These are phyloP conservation scores for Puma concolor DNA, from an alignment of 2,113 vertebrate species.

Conservation along the genomic window DNA sequence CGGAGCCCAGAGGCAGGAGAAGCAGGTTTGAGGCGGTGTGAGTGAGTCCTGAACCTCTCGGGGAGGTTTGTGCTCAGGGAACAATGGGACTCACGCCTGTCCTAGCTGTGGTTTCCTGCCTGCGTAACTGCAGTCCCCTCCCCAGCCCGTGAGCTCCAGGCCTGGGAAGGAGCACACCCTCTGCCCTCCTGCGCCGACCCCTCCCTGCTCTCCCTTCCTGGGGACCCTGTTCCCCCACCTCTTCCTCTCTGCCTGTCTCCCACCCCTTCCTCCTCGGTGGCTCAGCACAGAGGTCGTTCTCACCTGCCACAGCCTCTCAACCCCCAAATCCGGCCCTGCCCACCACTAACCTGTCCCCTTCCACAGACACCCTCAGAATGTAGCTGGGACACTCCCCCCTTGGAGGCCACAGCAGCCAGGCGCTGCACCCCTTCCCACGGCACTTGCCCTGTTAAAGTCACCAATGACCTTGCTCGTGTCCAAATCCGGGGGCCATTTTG, in stretches of 20 bases:
- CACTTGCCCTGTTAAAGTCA: not conserved
- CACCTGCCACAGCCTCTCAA: not conserved
- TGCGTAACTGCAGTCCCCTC: not conserved
- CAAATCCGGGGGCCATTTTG: not conserved
- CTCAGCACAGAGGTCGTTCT: not conserved
- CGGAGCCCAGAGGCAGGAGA: not conserved
- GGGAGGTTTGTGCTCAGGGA: not conserved
- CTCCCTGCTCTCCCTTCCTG: not conserved
- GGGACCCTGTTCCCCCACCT: not conserved
- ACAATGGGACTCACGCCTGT: not conserved
- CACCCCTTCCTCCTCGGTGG: not conserved
- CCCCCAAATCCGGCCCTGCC: not conserved
- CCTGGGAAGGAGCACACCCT: not conserved
- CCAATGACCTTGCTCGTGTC: not conserved
- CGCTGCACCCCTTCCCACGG: fast-evolving
- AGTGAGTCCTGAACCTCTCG: not conserved
- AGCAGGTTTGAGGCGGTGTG: not conserved
- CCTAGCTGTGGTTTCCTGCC: too few species aligned
- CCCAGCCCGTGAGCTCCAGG: not conserved
- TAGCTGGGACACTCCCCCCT: not conserved
- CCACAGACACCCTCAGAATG: not conserved
- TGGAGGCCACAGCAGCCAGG: not conserved
- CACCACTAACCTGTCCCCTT: not conserved
- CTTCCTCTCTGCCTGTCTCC: not conserved
- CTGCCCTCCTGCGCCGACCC: not conserved